phyloP scores from a whole-genome alignment of 2,888 invertebrate genomes.

The Chrysotoxum bicinctum region DNA sequence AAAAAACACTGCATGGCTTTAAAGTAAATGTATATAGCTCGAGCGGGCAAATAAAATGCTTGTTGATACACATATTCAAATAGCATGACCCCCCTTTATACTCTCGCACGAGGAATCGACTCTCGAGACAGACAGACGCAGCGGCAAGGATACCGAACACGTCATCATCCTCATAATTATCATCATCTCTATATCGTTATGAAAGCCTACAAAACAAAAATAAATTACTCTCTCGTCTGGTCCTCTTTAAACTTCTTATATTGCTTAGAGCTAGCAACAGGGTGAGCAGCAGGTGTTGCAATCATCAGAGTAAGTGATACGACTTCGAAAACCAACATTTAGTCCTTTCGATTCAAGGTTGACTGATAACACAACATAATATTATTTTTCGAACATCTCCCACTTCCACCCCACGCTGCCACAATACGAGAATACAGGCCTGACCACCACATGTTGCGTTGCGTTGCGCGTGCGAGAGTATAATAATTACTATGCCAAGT shows the following conservation, averaged over 20 bases:
- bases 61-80: conserved; percentile 52
- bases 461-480: conserved; percentile 43
- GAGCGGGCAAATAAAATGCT: conserved; percentile 1
- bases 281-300: conserved; percentile 57
- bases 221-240: conserved; percentile 29
- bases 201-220: conserved; percentile 16
- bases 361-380: conserved; percentile 51
- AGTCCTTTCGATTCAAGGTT: conserved; percentile 67
- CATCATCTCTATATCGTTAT: conserved; percentile 13
- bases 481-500: background rate
- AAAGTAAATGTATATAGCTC: conserved; percentile 4
- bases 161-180: conserved; percentile 51
- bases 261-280: conserved; percentile 39
- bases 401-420: background rate
- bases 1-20: background rate
- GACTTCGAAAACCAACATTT: conserved; percentile 14
- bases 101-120: conserved; percentile 45
- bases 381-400: conserved; percentile 39
- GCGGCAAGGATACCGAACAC: conserved; percentile 61
- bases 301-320: conserved; percentile 18
- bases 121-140: conserved; percentile 66
- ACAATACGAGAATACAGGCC: background rate
- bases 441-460: conserved; percentile 64
- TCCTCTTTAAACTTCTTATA: conserved; percentile 8
- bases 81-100: conserved; percentile 18